Evolutionary conservation across 2,113 vertebrate species (phyloP).

Genomic region (Gymnobelideus leadbeateri): DNA sequence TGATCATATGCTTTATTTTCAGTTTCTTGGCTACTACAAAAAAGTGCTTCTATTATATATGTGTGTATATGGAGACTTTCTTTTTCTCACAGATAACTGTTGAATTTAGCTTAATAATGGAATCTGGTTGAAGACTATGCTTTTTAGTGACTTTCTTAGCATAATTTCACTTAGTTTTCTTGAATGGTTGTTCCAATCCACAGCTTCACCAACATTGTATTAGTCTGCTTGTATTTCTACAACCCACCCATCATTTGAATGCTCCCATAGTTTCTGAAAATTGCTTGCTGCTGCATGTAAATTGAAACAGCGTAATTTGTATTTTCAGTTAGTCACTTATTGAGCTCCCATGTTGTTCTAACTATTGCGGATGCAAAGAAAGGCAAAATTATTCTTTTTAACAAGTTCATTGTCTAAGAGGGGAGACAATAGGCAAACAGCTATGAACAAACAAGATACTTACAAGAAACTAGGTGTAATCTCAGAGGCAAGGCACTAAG

Average conservation of each 20-base stretch:
- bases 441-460: neutral
- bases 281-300: neutral
- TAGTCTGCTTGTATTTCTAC: neutral
- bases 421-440: neutral
- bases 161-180: neutral
- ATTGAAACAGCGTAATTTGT: neutral
- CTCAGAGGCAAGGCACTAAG: neutral
- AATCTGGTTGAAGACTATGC: neutral
- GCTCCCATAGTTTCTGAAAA: neutral
- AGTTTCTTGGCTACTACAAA: neutral
- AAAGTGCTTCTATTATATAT: neutral
- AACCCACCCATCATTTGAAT: neutral
- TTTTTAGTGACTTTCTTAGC: neutral
- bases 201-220: neutral
- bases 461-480: neutral
- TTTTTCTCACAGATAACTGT: neutral
- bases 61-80: neutral
- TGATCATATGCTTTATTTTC: neutral
- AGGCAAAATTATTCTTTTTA: neutral
- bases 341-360: neutral
- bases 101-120: neutral
- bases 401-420: neutral
- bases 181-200: neutral
- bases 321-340: neutral
- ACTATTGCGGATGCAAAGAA: neutral